These are phyloP conservation scores for Cladopsammia gracilis DNA, from an alignment of 64 coral and sea anemone genomes.

Conservation along the genomic window DNA sequence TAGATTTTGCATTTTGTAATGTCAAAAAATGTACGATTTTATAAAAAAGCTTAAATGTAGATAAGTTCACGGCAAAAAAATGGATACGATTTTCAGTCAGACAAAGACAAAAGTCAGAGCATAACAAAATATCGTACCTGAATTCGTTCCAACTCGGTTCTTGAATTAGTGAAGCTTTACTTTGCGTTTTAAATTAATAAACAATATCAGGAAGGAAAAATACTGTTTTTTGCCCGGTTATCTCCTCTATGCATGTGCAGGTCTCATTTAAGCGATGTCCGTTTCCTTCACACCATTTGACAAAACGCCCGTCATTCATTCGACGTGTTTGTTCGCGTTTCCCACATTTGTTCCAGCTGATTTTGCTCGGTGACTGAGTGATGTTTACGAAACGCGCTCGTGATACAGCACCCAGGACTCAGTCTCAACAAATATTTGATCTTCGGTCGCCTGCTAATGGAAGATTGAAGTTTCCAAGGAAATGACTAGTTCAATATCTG, in stretches of 20 bases:
- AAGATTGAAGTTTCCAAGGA: not conserved
- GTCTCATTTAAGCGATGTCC: not conserved
- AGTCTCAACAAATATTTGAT: constrained; percentile 14
- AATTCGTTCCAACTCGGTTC: too few relatives aligned
- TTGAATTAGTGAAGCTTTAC: too few relatives aligned
- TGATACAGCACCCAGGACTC: not conserved
- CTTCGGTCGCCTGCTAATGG: not conserved
- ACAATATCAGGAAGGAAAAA: not conserved
- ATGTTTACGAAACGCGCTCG: not conserved
- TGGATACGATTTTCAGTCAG: too few relatives aligned
- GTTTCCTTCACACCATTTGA: not conserved
- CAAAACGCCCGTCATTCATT: not conserved
- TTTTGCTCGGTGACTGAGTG: not conserved
- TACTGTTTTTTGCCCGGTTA: not conserved
- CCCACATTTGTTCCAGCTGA: constrained; percentile 26
- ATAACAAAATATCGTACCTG: too few relatives aligned
- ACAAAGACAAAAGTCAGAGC: too few relatives aligned
- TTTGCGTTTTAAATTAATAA: too few relatives aligned
- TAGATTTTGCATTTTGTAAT: too few relatives aligned
- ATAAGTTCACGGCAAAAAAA: too few relatives aligned
- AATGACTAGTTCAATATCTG: too few relatives aligned
- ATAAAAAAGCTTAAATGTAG: too few relatives aligned
- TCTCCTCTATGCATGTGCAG: not conserved
- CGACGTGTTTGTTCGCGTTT: not conserved
- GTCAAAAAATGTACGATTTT: too few relatives aligned